Conservation (phyloP, 2,888 invertebrate genomes). For the Biston betularia region DNA sequence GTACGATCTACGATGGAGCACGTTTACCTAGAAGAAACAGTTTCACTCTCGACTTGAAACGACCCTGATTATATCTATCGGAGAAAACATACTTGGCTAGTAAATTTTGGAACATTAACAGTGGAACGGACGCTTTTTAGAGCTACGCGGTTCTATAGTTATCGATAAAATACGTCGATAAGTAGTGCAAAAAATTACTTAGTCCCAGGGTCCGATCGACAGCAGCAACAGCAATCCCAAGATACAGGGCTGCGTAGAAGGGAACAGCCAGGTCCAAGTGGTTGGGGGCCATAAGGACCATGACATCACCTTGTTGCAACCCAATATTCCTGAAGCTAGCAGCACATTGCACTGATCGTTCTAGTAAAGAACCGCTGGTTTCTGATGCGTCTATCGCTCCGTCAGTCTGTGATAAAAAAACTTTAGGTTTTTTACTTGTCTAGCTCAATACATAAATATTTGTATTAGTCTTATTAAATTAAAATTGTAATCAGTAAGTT, state of each 20-base stretch:
- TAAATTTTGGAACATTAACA: too few relatives aligned
- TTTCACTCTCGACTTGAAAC: too few relatives aligned
- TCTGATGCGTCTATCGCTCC: conserved; percentile 73
- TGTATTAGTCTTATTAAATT: too few relatives aligned
- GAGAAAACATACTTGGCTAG: too few relatives aligned
- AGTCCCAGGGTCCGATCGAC: conserved; percentile 64
- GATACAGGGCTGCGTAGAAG: conserved; percentile 76
- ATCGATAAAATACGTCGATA: not conserved
- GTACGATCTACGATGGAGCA: too few relatives aligned
- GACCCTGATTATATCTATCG: too few relatives aligned
- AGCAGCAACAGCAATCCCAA: conserved; percentile 68
- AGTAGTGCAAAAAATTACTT: conserved; percentile 52
- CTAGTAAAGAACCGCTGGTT: conserved; percentile 67
- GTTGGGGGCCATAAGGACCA: conserved; percentile 78
- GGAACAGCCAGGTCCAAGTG: conserved; percentile 77
- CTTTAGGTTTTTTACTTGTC: not conserved
- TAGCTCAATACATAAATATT: too few relatives aligned
- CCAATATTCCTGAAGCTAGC: conserved; percentile 68
- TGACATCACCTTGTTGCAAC: conserved; percentile 71
- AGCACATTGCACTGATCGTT: conserved; percentile 73
- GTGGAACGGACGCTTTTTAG: too few relatives aligned
- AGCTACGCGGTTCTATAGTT: too few relatives aligned
- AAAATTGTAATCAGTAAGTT: too few relatives aligned
- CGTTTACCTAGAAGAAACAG: too few relatives aligned
- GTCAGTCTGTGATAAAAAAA: conserved; percentile 63